Evolutionary conservation across 92 coral and sea anemone genomes (phyloP).

Genomic region (Virgularia gustaviana): DNA sequence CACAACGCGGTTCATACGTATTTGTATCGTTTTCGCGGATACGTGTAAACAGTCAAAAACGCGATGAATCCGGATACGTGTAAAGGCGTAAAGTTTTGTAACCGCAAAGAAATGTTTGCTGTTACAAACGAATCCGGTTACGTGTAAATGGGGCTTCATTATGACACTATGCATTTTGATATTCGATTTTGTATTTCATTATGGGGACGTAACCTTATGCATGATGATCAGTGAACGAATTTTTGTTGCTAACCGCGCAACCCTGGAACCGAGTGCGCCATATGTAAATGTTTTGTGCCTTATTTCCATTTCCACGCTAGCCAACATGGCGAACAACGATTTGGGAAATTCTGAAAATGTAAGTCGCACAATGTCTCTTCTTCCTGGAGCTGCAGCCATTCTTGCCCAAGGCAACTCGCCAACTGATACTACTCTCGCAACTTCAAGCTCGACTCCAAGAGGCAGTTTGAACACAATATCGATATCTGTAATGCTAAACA

Average conservation of each 20-base stretch:
- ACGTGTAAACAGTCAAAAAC: too few relatives aligned
- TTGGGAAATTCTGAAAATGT: slow-evolving; percentile 18
- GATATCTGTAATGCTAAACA: slow-evolving; percentile 24
- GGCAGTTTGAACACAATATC: slow-evolving; percentile 30
- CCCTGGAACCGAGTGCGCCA: slow-evolving; percentile 22
- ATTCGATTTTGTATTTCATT: slow-evolving; percentile 16
- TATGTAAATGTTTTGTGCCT: slow-evolving; percentile 3
- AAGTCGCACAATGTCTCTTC: not conserved
- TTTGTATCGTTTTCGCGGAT: too few relatives aligned
- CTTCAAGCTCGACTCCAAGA: slow-evolving; percentile 24
- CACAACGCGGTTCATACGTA: too few relatives aligned
- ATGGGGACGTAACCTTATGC: slow-evolving; percentile 21
- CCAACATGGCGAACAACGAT: slow-evolving; percentile 15
- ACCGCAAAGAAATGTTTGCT: too few relatives aligned
- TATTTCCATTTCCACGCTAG: not conserved
- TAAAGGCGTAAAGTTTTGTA: too few relatives aligned
- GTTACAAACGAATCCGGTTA: too few relatives aligned
- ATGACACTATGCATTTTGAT: slow-evolving; percentile 14
- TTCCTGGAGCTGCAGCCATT: slow-evolving; percentile 6
- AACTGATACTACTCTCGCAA: slow-evolving; percentile 26
- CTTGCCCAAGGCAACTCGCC: slow-evolving; percentile 30
- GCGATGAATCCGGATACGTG: too few relatives aligned
- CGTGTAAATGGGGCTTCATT: slow-evolving; percentile 10
- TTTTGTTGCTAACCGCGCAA: slow-evolving; percentile 30
- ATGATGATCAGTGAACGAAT: slow-evolving; percentile 11